These are phyloP conservation scores for Pampus argenteus DNA, from an alignment of 2,797 vertebrate species.

Conservation along the genomic window DNA sequence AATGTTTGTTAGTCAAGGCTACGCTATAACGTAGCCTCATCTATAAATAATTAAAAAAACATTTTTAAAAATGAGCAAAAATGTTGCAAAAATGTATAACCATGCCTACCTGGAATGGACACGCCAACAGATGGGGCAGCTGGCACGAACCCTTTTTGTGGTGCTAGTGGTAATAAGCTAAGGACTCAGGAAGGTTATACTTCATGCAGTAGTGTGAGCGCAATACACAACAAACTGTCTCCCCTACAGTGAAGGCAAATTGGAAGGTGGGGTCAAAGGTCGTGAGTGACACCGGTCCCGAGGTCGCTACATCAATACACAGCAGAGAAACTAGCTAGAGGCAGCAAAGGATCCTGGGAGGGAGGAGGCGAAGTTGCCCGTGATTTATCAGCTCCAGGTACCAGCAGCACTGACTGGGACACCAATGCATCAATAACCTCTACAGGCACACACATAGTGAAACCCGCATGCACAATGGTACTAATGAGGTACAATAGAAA, in stretches of 20 bases:
- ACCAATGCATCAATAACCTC: constrained; percentile 67
- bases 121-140: too few relatives aligned
- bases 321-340: constrained; percentile 51
- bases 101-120: too few relatives aligned
- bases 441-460: constrained; percentile 32
- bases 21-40: too few relatives aligned
- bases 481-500: constrained; percentile 75
- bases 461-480: constrained; percentile 46
- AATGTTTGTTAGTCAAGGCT: too few relatives aligned
- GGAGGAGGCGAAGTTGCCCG: constrained; percentile 28
- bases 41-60: too few relatives aligned
- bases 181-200: constrained; percentile 36
- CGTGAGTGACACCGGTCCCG: constrained; percentile 29
- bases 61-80: too few relatives aligned
- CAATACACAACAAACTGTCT: constrained; percentile 16
- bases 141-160: too few relatives aligned
- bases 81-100: too few relatives aligned
- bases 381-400: constrained; percentile 74
- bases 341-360: constrained; percentile 52
- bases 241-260: constrained; percentile 35
- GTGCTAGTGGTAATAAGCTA: too few relatives aligned
- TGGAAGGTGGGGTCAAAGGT: constrained; percentile 58
- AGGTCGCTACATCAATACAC: constrained; percentile 59
- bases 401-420: constrained; percentile 58
- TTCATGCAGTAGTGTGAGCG: constrained; percentile 5